Percentiles rank a stretch among this genome's conserved stretches.
These are phyloP conservation scores for Hermodice carunculata DNA, from an alignment of 2,888 invertebrate species.

Conservation along the genomic window DNA sequence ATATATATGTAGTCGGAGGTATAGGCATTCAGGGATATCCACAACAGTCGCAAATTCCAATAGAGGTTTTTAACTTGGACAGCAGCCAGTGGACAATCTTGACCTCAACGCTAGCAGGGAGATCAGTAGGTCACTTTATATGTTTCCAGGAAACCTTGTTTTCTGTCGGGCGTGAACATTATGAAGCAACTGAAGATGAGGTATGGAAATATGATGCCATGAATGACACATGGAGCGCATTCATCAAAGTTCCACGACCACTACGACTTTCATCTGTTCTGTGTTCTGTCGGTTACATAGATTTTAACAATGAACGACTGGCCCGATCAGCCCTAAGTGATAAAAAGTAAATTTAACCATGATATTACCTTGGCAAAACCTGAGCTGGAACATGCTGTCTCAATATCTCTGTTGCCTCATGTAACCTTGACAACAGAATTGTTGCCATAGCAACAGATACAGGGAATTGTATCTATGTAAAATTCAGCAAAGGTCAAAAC, in stretches of 20 bases:
- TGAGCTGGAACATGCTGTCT: too few relatives aligned
- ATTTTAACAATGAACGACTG: too few relatives aligned
- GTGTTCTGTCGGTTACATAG: too few relatives aligned
- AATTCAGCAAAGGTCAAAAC: too few relatives aligned
- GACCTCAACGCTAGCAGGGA: conserved; percentile 64
- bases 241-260: conserved; percentile 63
- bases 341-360: too few relatives aligned
- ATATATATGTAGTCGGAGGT: conserved; percentile 64
- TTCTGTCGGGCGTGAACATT: conserved; percentile 66
- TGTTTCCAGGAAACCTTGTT: conserved; percentile 58
- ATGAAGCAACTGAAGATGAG: conserved; percentile 66
- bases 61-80: conserved; percentile 60
- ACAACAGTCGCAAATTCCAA: conserved; percentile 65
- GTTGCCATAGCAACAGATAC: too few relatives aligned
- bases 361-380: too few relatives aligned
- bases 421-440: too few relatives aligned
- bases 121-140: conserved; percentile 67
- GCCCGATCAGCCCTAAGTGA: too few relatives aligned
- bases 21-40: conserved; percentile 62
- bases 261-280: too few relatives aligned
- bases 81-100: conserved; percentile 66
- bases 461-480: too few relatives aligned
- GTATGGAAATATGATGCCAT: conserved; percentile 63
- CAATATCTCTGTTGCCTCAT: too few relatives aligned
- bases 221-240: conserved; percentile 59